phyloP scores from a whole-genome alignment of 1,140 invertebrate genomes.

The Choristoneura fumiferana region DNA sequence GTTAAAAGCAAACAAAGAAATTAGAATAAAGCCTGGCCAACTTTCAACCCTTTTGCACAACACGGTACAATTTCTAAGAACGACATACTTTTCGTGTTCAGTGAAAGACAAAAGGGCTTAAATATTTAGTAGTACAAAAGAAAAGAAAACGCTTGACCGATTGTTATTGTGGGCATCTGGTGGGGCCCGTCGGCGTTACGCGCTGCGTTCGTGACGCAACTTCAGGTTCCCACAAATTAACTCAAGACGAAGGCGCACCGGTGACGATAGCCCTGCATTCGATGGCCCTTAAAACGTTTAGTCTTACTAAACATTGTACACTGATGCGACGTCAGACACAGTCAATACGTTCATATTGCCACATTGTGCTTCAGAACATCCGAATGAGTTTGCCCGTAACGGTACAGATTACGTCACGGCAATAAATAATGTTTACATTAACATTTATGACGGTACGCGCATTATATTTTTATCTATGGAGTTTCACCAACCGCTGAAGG shows the following conservation, averaged over 20 bases:
- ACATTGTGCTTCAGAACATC: no score
- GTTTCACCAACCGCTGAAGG: slow-evolving; percentile 6
- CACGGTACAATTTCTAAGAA: slow-evolving; percentile 16
- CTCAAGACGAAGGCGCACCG: background rate
- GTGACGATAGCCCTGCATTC: slow-evolving; percentile 1
- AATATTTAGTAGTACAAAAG: background rate
- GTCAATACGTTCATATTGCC: background rate
- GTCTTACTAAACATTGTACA: background rate
- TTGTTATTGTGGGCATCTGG: background rate
- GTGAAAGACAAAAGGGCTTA: slow-evolving; percentile 15
- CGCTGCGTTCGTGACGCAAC: slow-evolving; percentile 11
- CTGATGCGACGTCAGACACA: background rate
- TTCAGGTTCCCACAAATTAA: slow-evolving; percentile 7
- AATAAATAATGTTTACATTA: slow-evolving; percentile 13
- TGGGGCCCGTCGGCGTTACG: background rate
- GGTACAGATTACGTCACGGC: slow-evolving; percentile 4
- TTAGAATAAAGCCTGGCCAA: slow-evolving; percentile 6
- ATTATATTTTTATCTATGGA: slow-evolving; percentile 5
- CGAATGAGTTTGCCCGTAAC: background rate
- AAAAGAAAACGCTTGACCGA: slow-evolving; percentile 15
- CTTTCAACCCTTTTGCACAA: slow-evolving; percentile 8
- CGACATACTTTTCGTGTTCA: slow-evolving; percentile 10
- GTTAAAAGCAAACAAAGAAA: slow-evolving; percentile 12
- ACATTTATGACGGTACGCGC: slow-evolving; percentile 6
- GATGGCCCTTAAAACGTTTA: background rate